These are phyloP conservation scores for Mycalesis mineus DNA, from an alignment of 2,888 invertebrate genomes.

Conservation along the genomic window DNA sequence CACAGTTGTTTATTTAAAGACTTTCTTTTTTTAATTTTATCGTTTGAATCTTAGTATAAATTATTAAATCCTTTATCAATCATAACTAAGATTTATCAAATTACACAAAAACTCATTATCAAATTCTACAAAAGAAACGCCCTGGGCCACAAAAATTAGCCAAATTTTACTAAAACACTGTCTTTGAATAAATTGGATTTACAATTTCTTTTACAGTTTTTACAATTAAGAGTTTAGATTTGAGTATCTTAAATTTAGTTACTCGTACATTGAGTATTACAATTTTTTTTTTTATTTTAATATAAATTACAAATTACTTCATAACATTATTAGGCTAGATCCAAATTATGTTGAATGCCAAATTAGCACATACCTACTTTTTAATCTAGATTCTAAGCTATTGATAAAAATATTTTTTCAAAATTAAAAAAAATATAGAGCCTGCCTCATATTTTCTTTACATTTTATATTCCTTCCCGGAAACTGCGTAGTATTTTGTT, in stretches of 20 bases:
- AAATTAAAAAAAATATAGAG: no score
- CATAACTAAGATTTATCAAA: no score
- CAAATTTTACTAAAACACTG: constrained; percentile 2
- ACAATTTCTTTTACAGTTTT: background rate
- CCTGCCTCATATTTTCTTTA: background rate
- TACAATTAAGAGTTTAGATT: background rate
- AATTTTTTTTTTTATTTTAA: no score
- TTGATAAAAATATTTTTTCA: no score
- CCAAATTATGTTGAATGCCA: no score
- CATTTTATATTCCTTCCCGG: constrained; percentile 20
- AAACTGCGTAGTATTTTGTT: constrained; percentile 13
- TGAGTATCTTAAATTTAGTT: no score
- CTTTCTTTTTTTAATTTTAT: background rate
- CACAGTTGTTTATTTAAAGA: no score
- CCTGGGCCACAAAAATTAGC: constrained; percentile 2
- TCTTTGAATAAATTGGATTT: constrained; percentile 2
- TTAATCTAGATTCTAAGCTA: no score
- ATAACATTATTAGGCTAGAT: no score
- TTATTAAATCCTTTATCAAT: constrained; percentile 3
- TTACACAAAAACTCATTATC: background rate
- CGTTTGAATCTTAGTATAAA: background rate
- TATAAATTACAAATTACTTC: no score
- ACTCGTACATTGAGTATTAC: no score
- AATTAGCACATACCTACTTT: no score
- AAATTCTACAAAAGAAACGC: constrained; percentile 2